Conservation (phyloP, 64 coral and sea anemone genomes). For the Stichodactyla mertensii region DNA sequence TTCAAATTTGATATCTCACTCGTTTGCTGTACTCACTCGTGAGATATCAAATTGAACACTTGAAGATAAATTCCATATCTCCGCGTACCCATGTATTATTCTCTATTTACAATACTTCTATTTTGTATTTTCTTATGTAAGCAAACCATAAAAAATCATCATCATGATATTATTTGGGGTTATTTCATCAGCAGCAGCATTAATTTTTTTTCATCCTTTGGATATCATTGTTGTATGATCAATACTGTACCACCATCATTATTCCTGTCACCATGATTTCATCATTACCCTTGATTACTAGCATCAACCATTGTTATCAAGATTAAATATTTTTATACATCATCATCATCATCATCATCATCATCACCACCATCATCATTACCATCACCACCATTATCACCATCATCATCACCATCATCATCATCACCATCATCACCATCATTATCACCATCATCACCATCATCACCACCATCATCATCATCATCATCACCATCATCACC, state of each 20-base stretch:
- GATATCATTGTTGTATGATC: background rate
- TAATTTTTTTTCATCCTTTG: background rate
- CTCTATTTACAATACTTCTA: no score
- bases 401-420: background rate
- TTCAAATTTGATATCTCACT: no score
- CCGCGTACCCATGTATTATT: no score
- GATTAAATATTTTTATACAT: background rate
- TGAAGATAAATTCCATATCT: no score
- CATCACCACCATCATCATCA: background rate
- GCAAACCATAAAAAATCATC: no score
- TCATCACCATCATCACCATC: background rate
- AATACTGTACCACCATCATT: background rate
- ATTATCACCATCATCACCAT: background rate
- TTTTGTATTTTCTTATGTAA: no score
- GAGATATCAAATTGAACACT: no score
- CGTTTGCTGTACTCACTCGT: no score
- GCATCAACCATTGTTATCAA: background rate
- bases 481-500: background rate
- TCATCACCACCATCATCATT: background rate
- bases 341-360: background rate
- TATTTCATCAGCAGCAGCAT: no score
- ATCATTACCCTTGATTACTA: background rate
- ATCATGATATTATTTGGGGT: no score
- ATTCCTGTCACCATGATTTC: background rate
- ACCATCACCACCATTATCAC: background rate